Conservation (phyloP, 2,797 vertebrate species). For the Girardinus metallicus region DNA sequence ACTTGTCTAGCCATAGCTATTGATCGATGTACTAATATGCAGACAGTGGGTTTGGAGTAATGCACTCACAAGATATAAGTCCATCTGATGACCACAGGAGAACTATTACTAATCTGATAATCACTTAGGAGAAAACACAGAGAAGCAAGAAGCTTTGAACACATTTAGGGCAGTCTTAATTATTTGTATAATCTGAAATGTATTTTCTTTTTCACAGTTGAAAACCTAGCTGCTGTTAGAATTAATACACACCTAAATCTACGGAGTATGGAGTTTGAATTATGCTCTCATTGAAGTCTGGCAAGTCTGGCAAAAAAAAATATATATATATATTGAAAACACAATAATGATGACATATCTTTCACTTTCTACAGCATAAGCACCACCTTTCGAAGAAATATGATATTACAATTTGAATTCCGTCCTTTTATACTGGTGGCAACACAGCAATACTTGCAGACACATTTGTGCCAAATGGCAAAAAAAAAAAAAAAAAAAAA, state of each 20-base stretch:
- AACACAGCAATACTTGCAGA: too few species aligned
- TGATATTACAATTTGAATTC: not conserved
- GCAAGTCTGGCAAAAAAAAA: not conserved
- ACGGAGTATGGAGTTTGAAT: not conserved
- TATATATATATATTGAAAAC: not conserved
- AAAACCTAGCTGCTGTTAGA: not conserved
- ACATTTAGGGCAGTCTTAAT: not conserved
- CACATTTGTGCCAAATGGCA: too few species aligned
- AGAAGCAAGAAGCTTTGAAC: not conserved
- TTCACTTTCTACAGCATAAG: not conserved
- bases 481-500: too few species aligned
- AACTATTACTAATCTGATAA: constrained; percentile 13
- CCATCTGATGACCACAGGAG: constrained; percentile 5
- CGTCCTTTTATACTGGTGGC: not conserved
- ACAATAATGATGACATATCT: not conserved
- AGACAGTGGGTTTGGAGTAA: constrained; percentile 46
- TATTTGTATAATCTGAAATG: not conserved
- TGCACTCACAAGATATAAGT: constrained; percentile 19
- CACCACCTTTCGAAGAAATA: not conserved
- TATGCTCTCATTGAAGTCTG: not conserved
- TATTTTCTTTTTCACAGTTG: not conserved
- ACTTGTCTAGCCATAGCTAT: constrained; percentile 36
- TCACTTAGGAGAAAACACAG: constrained; percentile 7
- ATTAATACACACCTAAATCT: too few species aligned
- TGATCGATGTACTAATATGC: constrained; percentile 43